Percentiles rank a stretch among this genome's conserved stretches.
Evolutionary conservation across 2,888 invertebrate species (phyloP).

Genomic region (Phytoseiulus persimilis): DNA sequence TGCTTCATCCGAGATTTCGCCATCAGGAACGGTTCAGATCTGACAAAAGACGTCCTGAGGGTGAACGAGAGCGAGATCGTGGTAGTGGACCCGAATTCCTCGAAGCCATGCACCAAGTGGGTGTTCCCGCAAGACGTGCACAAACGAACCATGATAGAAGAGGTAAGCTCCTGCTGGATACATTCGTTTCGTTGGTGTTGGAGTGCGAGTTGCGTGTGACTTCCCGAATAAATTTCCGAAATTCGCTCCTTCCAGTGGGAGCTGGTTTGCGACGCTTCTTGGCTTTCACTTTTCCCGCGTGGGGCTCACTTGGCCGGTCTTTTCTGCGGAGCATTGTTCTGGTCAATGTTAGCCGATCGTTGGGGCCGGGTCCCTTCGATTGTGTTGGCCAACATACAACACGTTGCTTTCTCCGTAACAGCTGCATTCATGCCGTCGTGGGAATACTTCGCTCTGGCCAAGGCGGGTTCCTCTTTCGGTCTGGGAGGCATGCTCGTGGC

Average conservation of each 20-base stretch:
- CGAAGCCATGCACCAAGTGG: conserved; percentile 18
- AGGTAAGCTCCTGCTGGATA: no score
- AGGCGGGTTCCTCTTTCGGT: conserved; percentile 36
- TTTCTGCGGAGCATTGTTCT: conserved; percentile 19
- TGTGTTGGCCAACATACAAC: conserved; percentile 22
- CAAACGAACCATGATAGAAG: conserved; percentile 29
- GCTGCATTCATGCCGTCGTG: conserved; percentile 27
- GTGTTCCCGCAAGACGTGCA: conserved; percentile 32
- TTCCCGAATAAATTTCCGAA: no score
- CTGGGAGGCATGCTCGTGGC: conserved; percentile 38
- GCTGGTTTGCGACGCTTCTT: conserved; percentile 28
- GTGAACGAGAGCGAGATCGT: conserved; percentile 12
- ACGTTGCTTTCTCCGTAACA: conserved; percentile 19
- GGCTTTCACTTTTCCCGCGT: conserved; percentile 36
- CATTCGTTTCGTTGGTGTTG: no score
- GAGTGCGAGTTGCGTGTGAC: no score
- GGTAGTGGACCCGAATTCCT: conserved; percentile 23
- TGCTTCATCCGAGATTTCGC: conserved; percentile 28
- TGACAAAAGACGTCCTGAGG: background rate
- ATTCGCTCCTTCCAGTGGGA: conserved; percentile 14
- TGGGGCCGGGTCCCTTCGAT: conserved; percentile 38
- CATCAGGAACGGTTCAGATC: conserved; percentile 14
- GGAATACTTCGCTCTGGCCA: conserved; percentile 33
- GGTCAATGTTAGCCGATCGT: conserved; percentile 29
- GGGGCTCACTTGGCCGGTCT: conserved; percentile 32